Conservation (phyloP, 2,888 invertebrate genomes). For the Leptura quadrifasciata region DNA sequence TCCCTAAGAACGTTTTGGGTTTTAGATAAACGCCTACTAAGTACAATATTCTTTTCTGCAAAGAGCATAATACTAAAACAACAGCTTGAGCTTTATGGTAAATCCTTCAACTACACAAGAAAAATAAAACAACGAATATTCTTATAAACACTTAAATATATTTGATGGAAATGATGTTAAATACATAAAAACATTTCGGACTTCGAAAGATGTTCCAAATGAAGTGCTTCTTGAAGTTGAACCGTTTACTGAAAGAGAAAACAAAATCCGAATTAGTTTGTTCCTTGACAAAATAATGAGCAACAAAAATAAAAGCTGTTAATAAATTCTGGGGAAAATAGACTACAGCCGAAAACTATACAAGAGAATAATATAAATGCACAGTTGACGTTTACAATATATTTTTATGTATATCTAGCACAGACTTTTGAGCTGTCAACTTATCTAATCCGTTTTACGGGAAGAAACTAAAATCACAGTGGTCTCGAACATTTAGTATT, state of each 20-base stretch:
- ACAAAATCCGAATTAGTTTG: neutral
- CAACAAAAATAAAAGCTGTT: slow-evolving; percentile 1
- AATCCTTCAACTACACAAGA: no score
- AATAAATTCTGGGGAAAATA: neutral
- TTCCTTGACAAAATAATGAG: neutral
- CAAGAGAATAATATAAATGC: neutral
- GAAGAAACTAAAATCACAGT: neutral
- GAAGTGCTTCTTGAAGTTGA: neutral
- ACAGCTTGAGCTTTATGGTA: no score
- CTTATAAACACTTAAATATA: slow-evolving; percentile 57
- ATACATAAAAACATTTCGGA: slow-evolving; percentile 44
- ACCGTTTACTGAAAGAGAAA: slow-evolving; percentile 28
- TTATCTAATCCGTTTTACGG: neutral
- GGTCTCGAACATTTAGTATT: no score
- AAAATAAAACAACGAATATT: slow-evolving; percentile 40
- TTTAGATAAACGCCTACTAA: no score
- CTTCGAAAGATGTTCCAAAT: slow-evolving; percentile 16
- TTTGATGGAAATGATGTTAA: slow-evolving; percentile 50
- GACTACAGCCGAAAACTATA: slow-evolving; percentile 4
- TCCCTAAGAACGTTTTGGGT: no score
- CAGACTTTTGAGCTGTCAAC: neutral
- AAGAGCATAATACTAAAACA: no score
- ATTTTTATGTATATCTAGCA: neutral
- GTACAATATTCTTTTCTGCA: no score
- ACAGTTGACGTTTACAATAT: neutral